These are phyloP conservation scores for Pseudotriccus pelzelni DNA, from an alignment of 2,797 vertebrate genomes.

Conservation along the genomic window DNA sequence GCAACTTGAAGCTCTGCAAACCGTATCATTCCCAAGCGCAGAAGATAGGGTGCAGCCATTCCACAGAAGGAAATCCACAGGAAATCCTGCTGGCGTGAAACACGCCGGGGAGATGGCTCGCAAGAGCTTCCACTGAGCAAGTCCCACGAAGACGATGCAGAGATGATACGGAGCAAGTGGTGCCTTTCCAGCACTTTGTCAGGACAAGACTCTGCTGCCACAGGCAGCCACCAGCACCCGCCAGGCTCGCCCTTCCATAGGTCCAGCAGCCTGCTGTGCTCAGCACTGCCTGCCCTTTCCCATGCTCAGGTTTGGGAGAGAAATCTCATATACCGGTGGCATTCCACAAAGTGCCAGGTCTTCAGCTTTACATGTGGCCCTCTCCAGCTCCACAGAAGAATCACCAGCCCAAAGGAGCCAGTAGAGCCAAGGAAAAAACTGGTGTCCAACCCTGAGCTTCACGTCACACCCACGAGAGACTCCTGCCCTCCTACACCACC, in stretches of 20 bases:
- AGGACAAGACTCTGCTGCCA: neutral
- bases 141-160: neutral
- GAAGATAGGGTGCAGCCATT: neutral
- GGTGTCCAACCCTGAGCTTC: neutral
- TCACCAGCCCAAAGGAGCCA: neutral
- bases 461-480: neutral
- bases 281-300: neutral
- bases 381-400: neutral
- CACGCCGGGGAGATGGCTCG: rapidly evolving
- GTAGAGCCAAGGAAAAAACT: neutral
- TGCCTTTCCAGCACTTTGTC: neutral
- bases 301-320: neutral
- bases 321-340: rapidly evolving
- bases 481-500: neutral
- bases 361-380: neutral
- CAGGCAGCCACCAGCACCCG: rapidly evolving
- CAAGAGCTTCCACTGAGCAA: neutral
- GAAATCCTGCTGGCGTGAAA: neutral
- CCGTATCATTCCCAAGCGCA: rapidly evolving
- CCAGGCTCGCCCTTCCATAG: neutral
- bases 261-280: neutral
- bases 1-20: neutral
- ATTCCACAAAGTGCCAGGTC: neutral
- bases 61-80: neutral
- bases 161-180: neutral